phyloP scores from a whole-genome alignment of 2,113 vertebrate genomes.

The Boulengeromyrus knoepffleri region DNA sequence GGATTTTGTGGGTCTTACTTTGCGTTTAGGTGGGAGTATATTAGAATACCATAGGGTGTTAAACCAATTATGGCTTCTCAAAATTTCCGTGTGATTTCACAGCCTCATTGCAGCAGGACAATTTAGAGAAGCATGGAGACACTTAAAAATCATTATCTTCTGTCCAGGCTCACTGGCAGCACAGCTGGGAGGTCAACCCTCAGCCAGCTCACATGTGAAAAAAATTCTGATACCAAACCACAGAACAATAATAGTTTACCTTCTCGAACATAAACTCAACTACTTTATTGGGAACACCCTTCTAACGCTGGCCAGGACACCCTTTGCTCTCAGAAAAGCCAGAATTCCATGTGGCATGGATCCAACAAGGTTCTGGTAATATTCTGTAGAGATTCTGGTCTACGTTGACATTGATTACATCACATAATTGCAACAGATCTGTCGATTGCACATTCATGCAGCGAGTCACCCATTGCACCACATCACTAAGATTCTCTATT shows the following conservation, averaged over 20 bases:
- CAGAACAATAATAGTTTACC: neutral
- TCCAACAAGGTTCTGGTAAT: neutral
- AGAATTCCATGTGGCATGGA: neutral
- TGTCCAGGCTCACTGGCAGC: neutral
- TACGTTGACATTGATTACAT: neutral
- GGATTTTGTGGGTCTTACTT: neutral
- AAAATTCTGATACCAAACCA: neutral
- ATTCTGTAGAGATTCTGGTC: neutral
- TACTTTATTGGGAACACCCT: neutral
- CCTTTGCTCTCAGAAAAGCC: neutral
- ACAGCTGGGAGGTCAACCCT: neutral
- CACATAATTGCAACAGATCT: neutral
- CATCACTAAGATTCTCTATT: neutral
- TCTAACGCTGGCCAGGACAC: neutral
- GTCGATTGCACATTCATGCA: neutral
- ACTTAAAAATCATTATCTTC: conserved; percentile 3
- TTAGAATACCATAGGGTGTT: neutral
- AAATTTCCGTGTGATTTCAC: neutral
- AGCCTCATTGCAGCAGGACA: neutral
- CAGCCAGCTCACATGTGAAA: neutral
- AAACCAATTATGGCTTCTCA: neutral
- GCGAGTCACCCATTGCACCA: neutral
- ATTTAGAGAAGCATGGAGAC: neutral
- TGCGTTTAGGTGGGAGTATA: neutral
- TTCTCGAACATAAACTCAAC: neutral